Evolutionary conservation across 2,113 vertebrate species (phyloP), one percentile per base, ranked within the genome.

Genomic region (Edolisoma coerulescens): DNA sequence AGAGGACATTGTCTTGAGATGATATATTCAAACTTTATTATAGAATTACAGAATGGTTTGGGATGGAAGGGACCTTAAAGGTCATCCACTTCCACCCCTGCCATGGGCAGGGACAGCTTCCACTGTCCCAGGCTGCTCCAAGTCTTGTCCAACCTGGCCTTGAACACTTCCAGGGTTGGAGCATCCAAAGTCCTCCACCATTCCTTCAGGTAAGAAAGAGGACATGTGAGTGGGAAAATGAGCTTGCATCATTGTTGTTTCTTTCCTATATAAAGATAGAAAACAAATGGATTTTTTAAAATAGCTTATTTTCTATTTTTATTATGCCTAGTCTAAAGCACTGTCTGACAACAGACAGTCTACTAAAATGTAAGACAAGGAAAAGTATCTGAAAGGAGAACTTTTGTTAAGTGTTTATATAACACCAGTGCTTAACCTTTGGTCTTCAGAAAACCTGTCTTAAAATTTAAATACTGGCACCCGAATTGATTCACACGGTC

Each of bases 71-170:
- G 4, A 35, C 26, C 14, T 35, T 35, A 69, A 42, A 61, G 1
- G 2, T 35, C 17, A 19, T 1, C 16, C 32, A 7, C 6, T 54
- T n/a, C 39, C 20, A 82, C 4, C 2, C 8, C 16, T 74, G 20
- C 42, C 44, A 33, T 5, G 6, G 35, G 14, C 10, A 52, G 27
- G 27, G 21, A 27, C 54, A 76, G 3, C 17, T 83, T 32, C 41
- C 63, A 42, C 63, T 27, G 1, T 2, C 10, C n/a, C 47, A 49
- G 21, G 13, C 1, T 69, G 17, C 30, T 83, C 21, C 54, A 54
- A 49, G 13, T 6, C 47, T 17, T 0, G 0, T 56, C 35, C 35
- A 69, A 3, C 18, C 15, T 49, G 47, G 26, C 21, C n/a, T 37
- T 37, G 56, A 1, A 19, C 35, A 20, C 2, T 69, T 1, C 6